Conservation (phyloP, 2,797 vertebrate genomes). For the Yasuhikotakia modesta region DNA sequence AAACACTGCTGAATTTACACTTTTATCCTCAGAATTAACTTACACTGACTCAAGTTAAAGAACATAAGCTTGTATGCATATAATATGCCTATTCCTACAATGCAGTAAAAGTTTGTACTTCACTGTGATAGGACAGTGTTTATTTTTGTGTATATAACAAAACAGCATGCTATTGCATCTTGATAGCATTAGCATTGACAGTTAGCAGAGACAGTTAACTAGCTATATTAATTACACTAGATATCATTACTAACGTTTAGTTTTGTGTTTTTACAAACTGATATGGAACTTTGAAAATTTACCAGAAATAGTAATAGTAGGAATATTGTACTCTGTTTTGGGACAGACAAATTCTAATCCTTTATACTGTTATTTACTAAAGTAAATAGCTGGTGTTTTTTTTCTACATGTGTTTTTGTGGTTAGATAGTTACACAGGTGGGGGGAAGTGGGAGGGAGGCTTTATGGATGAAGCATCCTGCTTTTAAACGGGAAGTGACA, state of each 20-base stretch:
- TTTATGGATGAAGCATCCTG: constrained; percentile 37
- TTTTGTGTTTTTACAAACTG: not conserved
- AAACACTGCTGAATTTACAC: constrained; percentile 8
- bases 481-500: constrained; percentile 47
- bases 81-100: not conserved
- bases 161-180: not conserved
- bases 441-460: constrained; percentile 26
- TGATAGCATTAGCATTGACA: not conserved
- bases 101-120: not conserved
- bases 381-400: not conserved
- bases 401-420: constrained; percentile 8
- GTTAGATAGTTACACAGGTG: not conserved
- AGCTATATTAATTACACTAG: not conserved
- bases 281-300: no score
- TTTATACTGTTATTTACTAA: not conserved
- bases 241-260: not conserved
- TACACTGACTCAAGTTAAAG: not conserved
- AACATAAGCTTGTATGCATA: not conserved
- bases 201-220: not conserved
- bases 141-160: no score
- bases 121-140: not conserved
- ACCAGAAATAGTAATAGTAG: no score
- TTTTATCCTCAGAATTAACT: constrained; percentile 14
- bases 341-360: no score
- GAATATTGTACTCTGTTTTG: no score